A percentile compares a stretch with the other conserved stretches of the same genome.
Evolutionary conservation across 1,140 invertebrate genomes (phyloP).

Genomic region (Ceratitis capitata): DNA sequence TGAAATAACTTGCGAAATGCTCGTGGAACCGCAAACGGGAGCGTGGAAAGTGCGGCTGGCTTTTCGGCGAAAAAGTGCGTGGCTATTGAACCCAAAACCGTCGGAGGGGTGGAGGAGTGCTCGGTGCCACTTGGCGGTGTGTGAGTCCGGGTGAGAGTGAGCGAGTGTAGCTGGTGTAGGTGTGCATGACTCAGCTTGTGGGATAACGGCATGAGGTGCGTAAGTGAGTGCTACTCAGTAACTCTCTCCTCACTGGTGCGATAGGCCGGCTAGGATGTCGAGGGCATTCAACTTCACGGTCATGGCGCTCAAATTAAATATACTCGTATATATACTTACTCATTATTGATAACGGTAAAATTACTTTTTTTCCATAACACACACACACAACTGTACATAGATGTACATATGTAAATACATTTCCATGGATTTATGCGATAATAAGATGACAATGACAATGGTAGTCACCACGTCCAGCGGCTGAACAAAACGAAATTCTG

Average conservation of each 20-base stretch:
- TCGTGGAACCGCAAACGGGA: neutral
- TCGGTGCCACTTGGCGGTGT: neutral
- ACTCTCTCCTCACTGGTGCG: no score
- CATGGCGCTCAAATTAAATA: conserved; percentile 51
- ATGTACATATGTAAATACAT: no score
- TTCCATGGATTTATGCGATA: neutral
- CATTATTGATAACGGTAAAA: conserved; percentile 53
- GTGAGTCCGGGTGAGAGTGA: neutral
- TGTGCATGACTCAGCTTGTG: conserved; percentile 2
- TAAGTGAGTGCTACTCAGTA: neutral
- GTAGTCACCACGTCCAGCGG: conserved; percentile 13
- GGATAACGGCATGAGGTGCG: neutral
- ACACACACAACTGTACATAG: neutral
- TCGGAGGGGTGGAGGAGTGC: neutral
- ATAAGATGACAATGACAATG: conserved; percentile 11
- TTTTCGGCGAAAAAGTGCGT: neutral
- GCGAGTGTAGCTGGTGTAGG: neutral
- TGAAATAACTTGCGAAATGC: conserved; percentile 24
- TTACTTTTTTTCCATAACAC: no score
- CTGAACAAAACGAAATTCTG: neutral
- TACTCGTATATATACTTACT: no score
- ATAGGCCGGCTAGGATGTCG: conserved; percentile 39
- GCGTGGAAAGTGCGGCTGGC: neutral
- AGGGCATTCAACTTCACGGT: conserved; percentile 64
- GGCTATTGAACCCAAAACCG: neutral